Evolutionary conservation across 2,888 invertebrate genomes (phyloP).

Genomic region (Listrodromus nycthemerus): DNA sequence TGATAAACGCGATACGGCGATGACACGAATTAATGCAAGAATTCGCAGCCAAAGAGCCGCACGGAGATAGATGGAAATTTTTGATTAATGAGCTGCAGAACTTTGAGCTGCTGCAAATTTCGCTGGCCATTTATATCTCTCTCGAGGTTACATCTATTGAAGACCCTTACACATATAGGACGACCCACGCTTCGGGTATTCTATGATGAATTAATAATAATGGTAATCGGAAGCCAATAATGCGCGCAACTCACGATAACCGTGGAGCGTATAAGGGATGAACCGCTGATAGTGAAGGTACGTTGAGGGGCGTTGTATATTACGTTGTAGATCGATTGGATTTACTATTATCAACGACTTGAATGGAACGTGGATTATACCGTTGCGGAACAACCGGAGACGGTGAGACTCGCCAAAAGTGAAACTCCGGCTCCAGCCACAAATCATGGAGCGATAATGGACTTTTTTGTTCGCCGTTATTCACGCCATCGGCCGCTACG

Average conservation of each 20-base stretch:
- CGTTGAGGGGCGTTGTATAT: slow-evolving; percentile 3
- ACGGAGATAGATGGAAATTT: neutral
- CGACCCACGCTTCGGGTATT: neutral
- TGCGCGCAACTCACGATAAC: slow-evolving; percentile 24
- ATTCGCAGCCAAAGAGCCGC: slow-evolving; percentile 6
- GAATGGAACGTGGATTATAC: neutral
- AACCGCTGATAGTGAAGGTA: slow-evolving; percentile 1
- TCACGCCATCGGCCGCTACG: neutral
- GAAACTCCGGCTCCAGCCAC: slow-evolving; percentile 21
- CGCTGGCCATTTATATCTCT: neutral
- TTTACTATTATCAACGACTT: slow-evolving; percentile 22
- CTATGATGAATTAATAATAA: slow-evolving; percentile 37
- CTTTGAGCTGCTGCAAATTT: neutral
- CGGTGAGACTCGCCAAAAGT: slow-evolving; percentile 30
- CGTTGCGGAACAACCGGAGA: neutral
- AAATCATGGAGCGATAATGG: slow-evolving; percentile 42
- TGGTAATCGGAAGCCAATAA: slow-evolving; percentile 52
- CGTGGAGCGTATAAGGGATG: slow-evolving; percentile 19
- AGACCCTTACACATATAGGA: slow-evolving; percentile 22
- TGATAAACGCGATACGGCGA: neutral
- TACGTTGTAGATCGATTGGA: slow-evolving; percentile 29
- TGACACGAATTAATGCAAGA: slow-evolving; percentile 24
- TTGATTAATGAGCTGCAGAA: slow-evolving; percentile 30
- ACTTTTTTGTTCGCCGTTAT: slow-evolving; percentile 34
- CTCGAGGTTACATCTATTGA: neutral